Conservation (phyloP, 2,797 vertebrate species). For the Molossus alvarezi region DNA sequence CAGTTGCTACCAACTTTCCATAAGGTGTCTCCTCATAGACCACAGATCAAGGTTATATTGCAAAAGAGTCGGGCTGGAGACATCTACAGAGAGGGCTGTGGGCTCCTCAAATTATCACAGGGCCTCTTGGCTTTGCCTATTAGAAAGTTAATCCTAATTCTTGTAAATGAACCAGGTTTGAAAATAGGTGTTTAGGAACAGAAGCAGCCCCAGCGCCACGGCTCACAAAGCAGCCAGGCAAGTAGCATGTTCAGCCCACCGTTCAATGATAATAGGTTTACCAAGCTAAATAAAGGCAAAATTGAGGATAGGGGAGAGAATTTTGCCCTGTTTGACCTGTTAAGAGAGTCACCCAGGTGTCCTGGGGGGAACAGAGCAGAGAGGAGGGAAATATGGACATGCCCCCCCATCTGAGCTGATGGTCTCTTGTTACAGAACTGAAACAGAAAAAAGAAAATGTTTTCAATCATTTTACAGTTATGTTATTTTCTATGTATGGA, state of each 20-base stretch:
- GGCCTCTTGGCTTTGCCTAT: constrained; percentile 32
- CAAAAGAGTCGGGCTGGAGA: not conserved
- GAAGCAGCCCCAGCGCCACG: constrained; percentile 1
- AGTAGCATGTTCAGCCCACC: constrained; percentile 69
- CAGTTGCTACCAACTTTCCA: not conserved
- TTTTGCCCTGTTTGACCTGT: constrained; percentile 76
- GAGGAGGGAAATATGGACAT: not conserved
- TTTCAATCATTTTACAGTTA: not conserved
- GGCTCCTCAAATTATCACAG: constrained; percentile 2
- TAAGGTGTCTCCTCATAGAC: not conserved
- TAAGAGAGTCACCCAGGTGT: constrained; percentile 61
- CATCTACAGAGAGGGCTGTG: not conserved
- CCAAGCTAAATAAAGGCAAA: constrained; percentile 63
- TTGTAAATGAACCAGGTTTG: constrained; percentile 74
- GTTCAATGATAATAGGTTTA: constrained; percentile 77
- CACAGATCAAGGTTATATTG: not conserved
- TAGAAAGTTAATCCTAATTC: constrained; percentile 72
- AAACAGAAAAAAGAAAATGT: constrained; percentile 43
- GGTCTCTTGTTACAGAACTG: not conserved
- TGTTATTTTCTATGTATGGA: not conserved
- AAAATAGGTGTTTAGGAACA: constrained; percentile 74
- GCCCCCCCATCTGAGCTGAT: not conserved
- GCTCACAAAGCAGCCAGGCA: constrained; percentile 73
- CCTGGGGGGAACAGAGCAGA: not conserved
- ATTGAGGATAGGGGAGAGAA: not conserved